Conservation (phyloP, 2,797 vertebrate genomes). For the Phoebastria nigripes region DNA sequence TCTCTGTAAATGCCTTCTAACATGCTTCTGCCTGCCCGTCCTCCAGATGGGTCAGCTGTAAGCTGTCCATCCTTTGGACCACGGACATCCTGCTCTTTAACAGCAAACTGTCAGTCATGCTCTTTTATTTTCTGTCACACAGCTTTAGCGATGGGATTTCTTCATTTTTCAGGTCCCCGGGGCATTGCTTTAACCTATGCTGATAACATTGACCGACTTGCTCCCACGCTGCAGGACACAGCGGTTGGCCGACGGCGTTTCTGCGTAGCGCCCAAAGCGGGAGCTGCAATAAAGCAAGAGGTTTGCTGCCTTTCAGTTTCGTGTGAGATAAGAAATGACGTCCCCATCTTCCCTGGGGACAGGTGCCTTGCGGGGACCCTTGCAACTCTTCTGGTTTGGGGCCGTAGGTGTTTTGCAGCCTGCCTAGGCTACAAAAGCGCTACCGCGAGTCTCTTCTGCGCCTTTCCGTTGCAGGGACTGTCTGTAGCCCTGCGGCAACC, state of each 20-base stretch:
- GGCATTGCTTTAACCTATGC: neutral
- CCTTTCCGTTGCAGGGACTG: fast-evolving
- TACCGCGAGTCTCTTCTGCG: neutral
- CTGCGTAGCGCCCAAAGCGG: fast-evolving
- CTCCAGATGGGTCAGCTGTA: neutral
- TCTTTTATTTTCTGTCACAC: neutral
- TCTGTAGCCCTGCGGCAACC: neutral
- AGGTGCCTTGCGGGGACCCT: neutral
- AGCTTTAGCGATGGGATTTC: neutral
- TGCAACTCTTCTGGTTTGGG: neutral
- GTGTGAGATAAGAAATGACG: fast-evolving
- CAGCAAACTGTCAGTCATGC: neutral
- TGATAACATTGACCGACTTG: fast-evolving
- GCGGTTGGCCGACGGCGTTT: fast-evolving
- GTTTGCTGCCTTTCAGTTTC: neutral
- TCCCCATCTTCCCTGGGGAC: neutral
- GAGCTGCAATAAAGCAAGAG: neutral
- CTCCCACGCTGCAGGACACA: fast-evolving
- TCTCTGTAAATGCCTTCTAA: neutral
- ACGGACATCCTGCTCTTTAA: fast-evolving
- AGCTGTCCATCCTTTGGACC: neutral
- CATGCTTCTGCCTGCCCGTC: fast-evolving
- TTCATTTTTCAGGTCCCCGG: neutral
- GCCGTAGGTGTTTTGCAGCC: neutral
- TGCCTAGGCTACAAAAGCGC: neutral